Conservation (phyloP, 2,888 invertebrate genomes). For the Bombyx huttoni region DNA sequence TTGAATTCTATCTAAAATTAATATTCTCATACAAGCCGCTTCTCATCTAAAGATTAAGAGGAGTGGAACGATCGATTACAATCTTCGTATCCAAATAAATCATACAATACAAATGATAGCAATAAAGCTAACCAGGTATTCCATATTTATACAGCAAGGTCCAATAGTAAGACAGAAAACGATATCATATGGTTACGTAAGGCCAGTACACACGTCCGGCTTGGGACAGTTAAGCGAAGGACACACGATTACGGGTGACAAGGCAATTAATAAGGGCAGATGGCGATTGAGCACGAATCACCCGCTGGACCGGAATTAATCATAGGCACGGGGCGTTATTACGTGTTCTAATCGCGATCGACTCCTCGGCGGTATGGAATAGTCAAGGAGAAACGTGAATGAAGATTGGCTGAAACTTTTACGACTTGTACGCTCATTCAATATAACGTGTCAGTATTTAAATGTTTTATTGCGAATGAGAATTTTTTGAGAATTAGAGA, state of each 20-base stretch:
- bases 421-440: not conserved
- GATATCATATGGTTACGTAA: constrained; percentile 19
- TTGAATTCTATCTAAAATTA: too few relatives aligned
- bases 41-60: too few relatives aligned
- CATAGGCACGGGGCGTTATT: constrained; percentile 46
- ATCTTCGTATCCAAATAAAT: too few relatives aligned
- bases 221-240: constrained; percentile 42
- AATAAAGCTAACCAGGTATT: constrained; percentile 3
- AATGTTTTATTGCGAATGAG: too few relatives aligned
- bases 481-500: too few relatives aligned
- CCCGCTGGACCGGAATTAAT: constrained; percentile 63
- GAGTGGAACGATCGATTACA: too few relatives aligned
- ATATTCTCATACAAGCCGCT: too few relatives aligned
- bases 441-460: too few relatives aligned
- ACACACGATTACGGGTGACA: constrained; percentile 63
- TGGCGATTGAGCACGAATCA: constrained; percentile 70
- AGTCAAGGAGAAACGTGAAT: not conserved
- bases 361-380: not conserved
- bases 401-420: not conserved
- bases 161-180: constrained; percentile 5
- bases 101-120: not conserved
- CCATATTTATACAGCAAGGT: not conserved
- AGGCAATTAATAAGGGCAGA: constrained; percentile 71
- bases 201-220: constrained; percentile 18
- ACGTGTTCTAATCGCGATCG: constrained; percentile 22